Base-by-base conservation (phyloP, 2,797 vertebrate genomes). In the Microchirus variegatus region DNA sequence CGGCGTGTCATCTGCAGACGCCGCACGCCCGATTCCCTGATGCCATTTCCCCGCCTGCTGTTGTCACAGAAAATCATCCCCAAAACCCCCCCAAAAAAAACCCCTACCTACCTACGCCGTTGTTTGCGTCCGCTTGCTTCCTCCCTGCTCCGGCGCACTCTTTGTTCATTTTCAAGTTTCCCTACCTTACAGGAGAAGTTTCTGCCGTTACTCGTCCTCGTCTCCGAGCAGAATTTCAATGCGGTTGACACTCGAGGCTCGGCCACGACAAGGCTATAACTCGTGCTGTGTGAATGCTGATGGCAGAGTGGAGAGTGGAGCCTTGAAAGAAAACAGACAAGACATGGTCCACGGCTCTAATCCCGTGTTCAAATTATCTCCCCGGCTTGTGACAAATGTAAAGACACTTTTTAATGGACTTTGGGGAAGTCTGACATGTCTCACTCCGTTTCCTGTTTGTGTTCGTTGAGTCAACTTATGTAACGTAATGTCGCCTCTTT, bases 231-330 rank as follows among this genome's bases (percentile, higher is more conserved):
- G 72, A 77, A 82, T 86, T 65, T 68, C 62, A 71, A 84, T 84
- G 75, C 52, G 36, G 38, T 67, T 77, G 74, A 55, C 72, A 77
- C 64, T 61, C 59, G 36, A 70, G 66, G 80, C 68, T 70, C 64
- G 1, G 46, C 47, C 42, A 3, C 77, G 72, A 70, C 74, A 35
- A 80, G 77, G 70, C 74, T 51, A 81, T 75, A 77, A 73, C 78
- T 88, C 75, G 81, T 77, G 69, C 72, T 63, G 74, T 76, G 64
- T 78, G 78, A 81, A 85, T 81, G 74, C 73, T 75, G 79, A 82
- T 85, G 81, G 63, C 69, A 43, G n/a, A n/a, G n/a, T n/a, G n/a
- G n/a, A n/a, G 55, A 81, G 60, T 78, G 80, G 65, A 69, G 72
- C 82, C 68, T 79, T 58, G 77, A 62, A 81, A 75, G 64, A 60